Conservation (phyloP, 2,113 vertebrate species). For the Tursiops truncatus region DNA sequence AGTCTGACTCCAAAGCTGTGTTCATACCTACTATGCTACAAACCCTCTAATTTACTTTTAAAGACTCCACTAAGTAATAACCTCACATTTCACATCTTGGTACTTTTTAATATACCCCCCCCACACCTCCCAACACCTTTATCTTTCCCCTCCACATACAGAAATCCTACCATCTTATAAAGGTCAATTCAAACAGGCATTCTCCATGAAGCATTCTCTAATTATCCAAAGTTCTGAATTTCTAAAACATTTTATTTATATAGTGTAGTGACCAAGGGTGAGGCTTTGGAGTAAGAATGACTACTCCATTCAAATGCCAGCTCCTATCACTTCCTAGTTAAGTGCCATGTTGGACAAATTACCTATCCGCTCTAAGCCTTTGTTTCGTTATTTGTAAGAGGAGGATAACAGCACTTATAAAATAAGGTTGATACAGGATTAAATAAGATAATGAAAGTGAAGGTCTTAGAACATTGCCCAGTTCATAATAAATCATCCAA, state of each 20-base stretch:
- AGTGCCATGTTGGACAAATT: neutral
- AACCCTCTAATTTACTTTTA: neutral
- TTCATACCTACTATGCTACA: neutral
- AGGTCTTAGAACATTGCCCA: neutral
- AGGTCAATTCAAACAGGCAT: conserved; percentile 7
- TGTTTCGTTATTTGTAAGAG: neutral
- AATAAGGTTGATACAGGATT: neutral
- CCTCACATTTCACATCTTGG: neutral
- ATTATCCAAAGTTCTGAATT: conserved; percentile 49
- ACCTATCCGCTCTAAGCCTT: neutral
- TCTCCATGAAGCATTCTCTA: neutral
- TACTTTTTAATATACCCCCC: neutral
- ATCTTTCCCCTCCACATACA: neutral
- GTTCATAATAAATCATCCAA: neutral
- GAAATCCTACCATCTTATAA: neutral
- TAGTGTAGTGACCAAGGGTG: neutral
- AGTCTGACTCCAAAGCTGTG: neutral
- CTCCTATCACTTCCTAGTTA: neutral
- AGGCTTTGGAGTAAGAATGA: neutral
- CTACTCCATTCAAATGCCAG: neutral
- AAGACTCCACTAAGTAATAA: neutral
- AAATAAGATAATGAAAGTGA: conserved; percentile 25
- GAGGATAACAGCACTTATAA: neutral
- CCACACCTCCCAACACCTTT: neutral
- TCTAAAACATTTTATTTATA: conserved; percentile 17